Conservation (phyloP, 53 echinoderm and acorn worm species). For the Hippasteria phrygiana region DNA sequence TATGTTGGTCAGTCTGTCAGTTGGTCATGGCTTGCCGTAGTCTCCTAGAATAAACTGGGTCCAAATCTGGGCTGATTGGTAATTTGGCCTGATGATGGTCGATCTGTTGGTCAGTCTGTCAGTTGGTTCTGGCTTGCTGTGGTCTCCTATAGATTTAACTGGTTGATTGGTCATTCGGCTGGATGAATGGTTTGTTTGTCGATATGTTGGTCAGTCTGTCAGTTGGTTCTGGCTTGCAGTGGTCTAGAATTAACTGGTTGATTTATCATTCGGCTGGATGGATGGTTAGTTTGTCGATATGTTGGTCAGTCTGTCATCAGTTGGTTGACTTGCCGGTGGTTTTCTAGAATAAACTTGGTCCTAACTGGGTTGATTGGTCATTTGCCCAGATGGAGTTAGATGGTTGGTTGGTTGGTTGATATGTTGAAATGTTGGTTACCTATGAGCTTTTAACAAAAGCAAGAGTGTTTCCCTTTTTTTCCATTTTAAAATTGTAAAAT, state of each 20-base stretch:
- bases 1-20: too few species aligned
- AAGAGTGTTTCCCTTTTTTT: too few species aligned
- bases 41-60: too few species aligned
- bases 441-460: not conserved
- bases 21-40: too few species aligned
- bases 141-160: constrained; percentile 71
- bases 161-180: not conserved
- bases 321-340: not conserved
- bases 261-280: not conserved
- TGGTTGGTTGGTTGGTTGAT: not conserved
- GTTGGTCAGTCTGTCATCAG: not conserved
- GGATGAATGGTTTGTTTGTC: not conserved
- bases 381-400: not conserved
- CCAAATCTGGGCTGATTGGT: too few species aligned
- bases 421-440: not conserved
- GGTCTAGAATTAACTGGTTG: not conserved
- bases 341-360: not conserved
- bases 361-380: not conserved
- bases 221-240: too few species aligned
- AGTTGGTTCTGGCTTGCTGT: constrained; percentile 98
- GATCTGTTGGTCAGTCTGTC: too few species aligned
- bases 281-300: not conserved
- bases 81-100: too few species aligned
- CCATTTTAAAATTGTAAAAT: too few species aligned
- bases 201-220: not conserved